Evolutionary conservation across 1,140 invertebrate genomes (phyloP).

Genomic region (Hylaeus volcanicus): DNA sequence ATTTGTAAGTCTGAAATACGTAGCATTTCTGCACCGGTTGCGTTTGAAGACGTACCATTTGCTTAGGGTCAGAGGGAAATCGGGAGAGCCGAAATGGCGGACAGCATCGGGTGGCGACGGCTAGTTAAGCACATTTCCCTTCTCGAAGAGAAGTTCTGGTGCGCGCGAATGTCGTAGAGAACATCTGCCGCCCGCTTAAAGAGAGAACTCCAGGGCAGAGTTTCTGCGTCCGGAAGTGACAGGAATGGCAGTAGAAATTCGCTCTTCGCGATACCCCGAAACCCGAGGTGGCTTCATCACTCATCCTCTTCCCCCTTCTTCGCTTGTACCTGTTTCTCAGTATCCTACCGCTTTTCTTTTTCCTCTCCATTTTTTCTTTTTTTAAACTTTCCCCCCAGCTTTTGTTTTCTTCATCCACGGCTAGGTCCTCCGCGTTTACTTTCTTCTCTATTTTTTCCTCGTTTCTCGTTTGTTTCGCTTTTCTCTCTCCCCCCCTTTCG

Average conservation of each 20-base stretch:
- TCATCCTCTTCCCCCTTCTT: slow-evolving; percentile 10
- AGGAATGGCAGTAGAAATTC: slow-evolving; percentile 61
- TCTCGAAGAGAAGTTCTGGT: slow-evolving; percentile 45
- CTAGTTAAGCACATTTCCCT: slow-evolving; percentile 62
- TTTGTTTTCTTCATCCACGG: background rate
- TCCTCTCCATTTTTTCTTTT: background rate
- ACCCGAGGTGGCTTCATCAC: slow-evolving; percentile 25
- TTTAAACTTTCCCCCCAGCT: too few relatives aligned
- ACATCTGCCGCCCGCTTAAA: slow-evolving; percentile 63
- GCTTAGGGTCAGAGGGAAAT: slow-evolving; percentile 46
- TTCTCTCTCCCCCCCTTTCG: too few relatives aligned
- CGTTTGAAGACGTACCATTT: slow-evolving; percentile 32
- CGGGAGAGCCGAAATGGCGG: slow-evolving; percentile 42
- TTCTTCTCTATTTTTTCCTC: background rate
- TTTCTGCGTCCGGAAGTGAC: slow-evolving; percentile 56
- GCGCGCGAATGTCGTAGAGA: slow-evolving; percentile 58
- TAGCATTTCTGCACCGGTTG: background rate
- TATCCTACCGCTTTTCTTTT: background rate
- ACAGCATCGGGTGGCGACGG: slow-evolving; percentile 62
- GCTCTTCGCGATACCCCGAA: slow-evolving; percentile 45
- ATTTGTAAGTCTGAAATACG: background rate
- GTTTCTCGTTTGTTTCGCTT: background rate
- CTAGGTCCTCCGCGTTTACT: background rate
- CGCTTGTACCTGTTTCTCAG: background rate
- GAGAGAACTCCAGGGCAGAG: slow-evolving; percentile 48